Percentiles rank a stretch among this genome's conserved stretches.
Conservation (phyloP, 2,888 invertebrate species). For the Atrina japonica region DNA sequence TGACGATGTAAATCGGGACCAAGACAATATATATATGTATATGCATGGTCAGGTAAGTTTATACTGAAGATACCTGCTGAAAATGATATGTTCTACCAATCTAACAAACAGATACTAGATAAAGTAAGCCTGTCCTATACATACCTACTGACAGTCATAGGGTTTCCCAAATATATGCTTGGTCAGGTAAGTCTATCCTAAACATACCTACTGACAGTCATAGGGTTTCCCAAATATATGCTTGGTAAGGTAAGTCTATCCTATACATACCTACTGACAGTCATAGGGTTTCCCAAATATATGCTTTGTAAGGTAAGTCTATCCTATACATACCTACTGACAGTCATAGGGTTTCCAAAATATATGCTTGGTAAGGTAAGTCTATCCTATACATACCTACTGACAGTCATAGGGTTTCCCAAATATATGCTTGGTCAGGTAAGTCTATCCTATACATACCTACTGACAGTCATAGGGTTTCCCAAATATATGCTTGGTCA, state of each 20-base stretch:
- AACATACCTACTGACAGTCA: slow-evolving; percentile 68
- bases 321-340: slow-evolving; percentile 72
- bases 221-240: slow-evolving; percentile 60
- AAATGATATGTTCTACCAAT: slow-evolving; percentile 59
- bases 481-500: slow-evolving; percentile 67
- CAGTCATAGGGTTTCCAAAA: slow-evolving; percentile 57
- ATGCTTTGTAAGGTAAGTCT: slow-evolving; percentile 73
- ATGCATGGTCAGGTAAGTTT: too few relatives aligned
- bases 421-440: slow-evolving; percentile 70
- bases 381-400: slow-evolving; percentile 74
- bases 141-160: slow-evolving; percentile 67
- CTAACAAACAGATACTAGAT: slow-evolving; percentile 63
- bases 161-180: slow-evolving; percentile 61
- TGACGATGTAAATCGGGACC: too few relatives aligned
- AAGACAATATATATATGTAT: too few relatives aligned
- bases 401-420: slow-evolving; percentile 63
- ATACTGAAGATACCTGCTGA: slow-evolving; percentile 72
- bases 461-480: slow-evolving; percentile 61
- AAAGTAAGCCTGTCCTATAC: slow-evolving; percentile 75
- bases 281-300: slow-evolving; percentile 61
- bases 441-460: slow-evolving; percentile 74
- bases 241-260: slow-evolving; percentile 73
- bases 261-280: slow-evolving; percentile 72
- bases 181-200: slow-evolving; percentile 76
- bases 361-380: slow-evolving; percentile 71